These are phyloP conservation scores for Plodia interpunctella DNA, from an alignment of 1,140 invertebrate species.

Conservation along the genomic window DNA sequence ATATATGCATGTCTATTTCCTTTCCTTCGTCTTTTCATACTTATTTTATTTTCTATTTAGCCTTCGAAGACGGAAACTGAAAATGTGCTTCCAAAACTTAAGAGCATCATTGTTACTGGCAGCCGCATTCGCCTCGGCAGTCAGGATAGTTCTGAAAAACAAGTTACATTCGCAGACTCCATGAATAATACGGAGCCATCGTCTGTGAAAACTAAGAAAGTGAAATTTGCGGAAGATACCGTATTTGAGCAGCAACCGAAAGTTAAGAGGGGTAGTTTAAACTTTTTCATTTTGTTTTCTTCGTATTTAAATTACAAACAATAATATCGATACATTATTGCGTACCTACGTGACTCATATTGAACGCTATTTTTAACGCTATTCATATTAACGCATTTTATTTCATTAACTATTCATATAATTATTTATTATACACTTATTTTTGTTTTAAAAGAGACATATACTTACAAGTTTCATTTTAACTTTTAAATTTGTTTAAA, in stretches of 20 bases:
- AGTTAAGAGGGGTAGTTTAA: constrained; percentile 43
- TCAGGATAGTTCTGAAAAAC: constrained; percentile 62
- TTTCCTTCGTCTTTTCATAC: neutral
- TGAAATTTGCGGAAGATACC: constrained; percentile 60
- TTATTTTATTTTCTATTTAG: constrained; percentile 32
- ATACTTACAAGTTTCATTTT: no score
- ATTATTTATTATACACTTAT: no score
- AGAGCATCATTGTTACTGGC: constrained; percentile 51
- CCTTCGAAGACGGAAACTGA: constrained; percentile 43
- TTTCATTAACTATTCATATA: no score
- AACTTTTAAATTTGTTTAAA: no score
- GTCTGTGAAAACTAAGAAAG: constrained; percentile 48
- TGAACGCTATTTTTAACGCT: no score
- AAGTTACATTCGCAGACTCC: constrained; percentile 54
- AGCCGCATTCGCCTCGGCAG: constrained; percentile 42
- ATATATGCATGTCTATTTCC: neutral
- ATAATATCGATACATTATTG: no score
- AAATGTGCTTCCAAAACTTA: constrained; percentile 45
- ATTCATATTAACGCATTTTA: no score
- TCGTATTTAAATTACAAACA: no score
- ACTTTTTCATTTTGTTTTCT: no score
- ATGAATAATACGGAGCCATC: constrained; percentile 32
- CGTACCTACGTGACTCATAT: no score
- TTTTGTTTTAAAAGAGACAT: no score
- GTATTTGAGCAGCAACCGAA: constrained; percentile 52